phyloP scores from a whole-genome alignment of 1,140 invertebrate genomes.

The Octopus bimaculoides region DNA sequence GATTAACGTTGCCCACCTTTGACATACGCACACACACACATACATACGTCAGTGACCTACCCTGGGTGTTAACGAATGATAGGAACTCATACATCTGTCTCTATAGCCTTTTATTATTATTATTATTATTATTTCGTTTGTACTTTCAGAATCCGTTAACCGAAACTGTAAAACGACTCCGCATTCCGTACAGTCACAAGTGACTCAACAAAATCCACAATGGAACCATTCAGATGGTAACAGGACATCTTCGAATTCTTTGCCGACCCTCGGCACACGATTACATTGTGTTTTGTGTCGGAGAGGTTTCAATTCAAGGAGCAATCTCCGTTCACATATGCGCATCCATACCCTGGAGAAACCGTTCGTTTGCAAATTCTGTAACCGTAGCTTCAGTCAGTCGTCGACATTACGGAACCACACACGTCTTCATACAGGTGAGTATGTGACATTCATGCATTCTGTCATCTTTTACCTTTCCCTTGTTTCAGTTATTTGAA shows the following conservation, averaged over 20 bases:
- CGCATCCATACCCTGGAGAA: slow-evolving; percentile 94
- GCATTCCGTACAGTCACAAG: not conserved
- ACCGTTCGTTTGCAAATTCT: slow-evolving; percentile 67
- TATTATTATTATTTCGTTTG: not conserved
- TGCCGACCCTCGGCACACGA: not conserved
- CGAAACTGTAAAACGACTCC: not conserved
- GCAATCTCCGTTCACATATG: slow-evolving; percentile 66
- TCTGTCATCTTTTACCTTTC: no score
- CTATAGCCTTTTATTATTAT: no score
- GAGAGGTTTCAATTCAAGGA: slow-evolving; percentile 37
- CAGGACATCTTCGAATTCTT: not conserved
- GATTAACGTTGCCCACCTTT: no score
- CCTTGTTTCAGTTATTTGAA: no score
- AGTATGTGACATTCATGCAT: not conserved
- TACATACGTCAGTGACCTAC: no score
- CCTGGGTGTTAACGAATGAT: no score
- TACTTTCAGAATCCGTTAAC: not conserved
- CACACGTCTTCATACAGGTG: slow-evolving; percentile 51
- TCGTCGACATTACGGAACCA: slow-evolving; percentile 52
- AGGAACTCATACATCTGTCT: no score
- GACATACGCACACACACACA: no score
- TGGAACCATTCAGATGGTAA: not conserved
- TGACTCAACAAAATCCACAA: not conserved
- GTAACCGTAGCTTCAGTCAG: slow-evolving; percentile 39
- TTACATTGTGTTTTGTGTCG: slow-evolving; percentile 35